These are phyloP conservation scores for Lepidothrix coronata DNA, from an alignment of 2,113 vertebrate genomes.

Conservation along the genomic window DNA sequence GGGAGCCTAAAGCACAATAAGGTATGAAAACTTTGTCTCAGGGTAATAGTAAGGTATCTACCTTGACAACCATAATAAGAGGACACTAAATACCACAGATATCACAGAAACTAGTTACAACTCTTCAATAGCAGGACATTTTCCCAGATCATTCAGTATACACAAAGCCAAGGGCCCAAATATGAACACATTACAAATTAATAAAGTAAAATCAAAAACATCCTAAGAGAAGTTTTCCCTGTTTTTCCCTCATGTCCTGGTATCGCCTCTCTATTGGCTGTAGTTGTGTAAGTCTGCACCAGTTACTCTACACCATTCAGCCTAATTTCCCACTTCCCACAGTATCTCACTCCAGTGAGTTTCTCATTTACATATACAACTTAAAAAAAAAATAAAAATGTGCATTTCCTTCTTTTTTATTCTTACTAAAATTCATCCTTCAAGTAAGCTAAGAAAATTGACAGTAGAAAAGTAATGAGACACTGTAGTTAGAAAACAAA, in stretches of 20 bases:
- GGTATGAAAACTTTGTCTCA: neutral
- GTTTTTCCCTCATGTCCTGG: neutral
- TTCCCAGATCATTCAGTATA: neutral
- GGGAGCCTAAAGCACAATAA: neutral
- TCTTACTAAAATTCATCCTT: neutral
- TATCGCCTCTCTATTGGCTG: neutral
- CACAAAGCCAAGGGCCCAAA: neutral
- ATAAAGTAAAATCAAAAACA: neutral
- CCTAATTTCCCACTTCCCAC: neutral
- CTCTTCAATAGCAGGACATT: neutral
- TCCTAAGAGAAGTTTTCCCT: neutral
- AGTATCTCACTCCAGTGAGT: neutral
- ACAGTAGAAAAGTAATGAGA: neutral
- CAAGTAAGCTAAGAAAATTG: neutral
- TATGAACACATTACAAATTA: neutral
- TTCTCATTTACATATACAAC: neutral
- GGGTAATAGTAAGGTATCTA: neutral
- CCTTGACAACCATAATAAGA: neutral
- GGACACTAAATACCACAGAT: neutral
- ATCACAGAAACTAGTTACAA: neutral
- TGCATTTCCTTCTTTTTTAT: neutral
- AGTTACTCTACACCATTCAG: neutral
- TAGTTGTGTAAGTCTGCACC: neutral
- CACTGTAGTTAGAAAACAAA: slow-evolving; percentile 4
- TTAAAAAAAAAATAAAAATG: neutral